Evolutionary conservation across 2,113 vertebrate species (phyloP).

Genomic region (Perca flavescens): DNA sequence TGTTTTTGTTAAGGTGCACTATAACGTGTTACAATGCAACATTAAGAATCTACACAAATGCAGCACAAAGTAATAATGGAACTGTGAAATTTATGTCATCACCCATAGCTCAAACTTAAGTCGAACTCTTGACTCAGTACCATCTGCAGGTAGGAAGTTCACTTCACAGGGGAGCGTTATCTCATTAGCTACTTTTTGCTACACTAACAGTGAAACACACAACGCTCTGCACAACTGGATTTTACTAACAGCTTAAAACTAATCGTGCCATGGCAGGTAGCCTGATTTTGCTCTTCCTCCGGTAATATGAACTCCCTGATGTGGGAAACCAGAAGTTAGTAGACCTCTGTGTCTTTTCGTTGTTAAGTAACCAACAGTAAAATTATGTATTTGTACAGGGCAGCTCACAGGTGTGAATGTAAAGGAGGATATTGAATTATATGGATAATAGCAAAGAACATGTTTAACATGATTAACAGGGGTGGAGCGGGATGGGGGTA

Average conservation of each 20-base stretch:
- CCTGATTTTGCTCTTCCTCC: conserved; percentile 61
- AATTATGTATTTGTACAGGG: conserved; percentile 10
- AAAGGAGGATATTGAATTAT: not conserved
- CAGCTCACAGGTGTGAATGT: conserved; percentile 4
- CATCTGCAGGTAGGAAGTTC: conserved; percentile 41
- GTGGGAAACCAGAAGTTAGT: conserved; percentile 49
- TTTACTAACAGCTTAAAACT: conserved; percentile 53
- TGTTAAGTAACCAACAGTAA: not conserved
- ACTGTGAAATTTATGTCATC: conserved; percentile 11
- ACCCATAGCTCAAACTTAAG: not conserved
- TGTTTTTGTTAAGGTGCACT: not conserved
- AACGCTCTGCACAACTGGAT: conserved; percentile 41
- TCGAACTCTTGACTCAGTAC: conserved; percentile 12
- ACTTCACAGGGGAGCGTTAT: conserved; percentile 47
- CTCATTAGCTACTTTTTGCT: conserved; percentile 57
- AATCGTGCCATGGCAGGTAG: conserved; percentile 64
- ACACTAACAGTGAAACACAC: conserved; percentile 25
- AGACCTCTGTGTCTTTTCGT: conserved; percentile 22
- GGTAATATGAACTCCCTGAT: conserved; percentile 40
- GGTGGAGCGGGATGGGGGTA: too few species aligned
- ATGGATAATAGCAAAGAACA: not conserved
- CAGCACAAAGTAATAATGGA: not conserved
- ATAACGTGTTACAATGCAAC: not conserved
- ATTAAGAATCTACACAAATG: not conserved
- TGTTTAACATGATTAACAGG: not conserved